phyloP scores from a whole-genome alignment of 2,888 invertebrate species.

The Campoletis raptor region DNA sequence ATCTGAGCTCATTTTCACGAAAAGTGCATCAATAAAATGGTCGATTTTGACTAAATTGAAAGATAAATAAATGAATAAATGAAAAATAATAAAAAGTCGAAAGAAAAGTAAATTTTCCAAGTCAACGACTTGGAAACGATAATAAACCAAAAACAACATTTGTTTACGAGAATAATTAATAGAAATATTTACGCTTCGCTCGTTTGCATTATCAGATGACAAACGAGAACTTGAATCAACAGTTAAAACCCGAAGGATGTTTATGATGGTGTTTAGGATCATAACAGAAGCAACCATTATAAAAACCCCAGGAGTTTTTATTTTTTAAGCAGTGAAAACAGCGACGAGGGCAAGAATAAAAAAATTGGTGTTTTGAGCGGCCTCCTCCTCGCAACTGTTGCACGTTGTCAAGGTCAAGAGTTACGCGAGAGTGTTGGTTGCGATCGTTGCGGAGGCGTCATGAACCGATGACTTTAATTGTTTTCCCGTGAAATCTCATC shows the following conservation, averaged over 20 bases:
- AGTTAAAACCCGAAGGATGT: too few species aligned
- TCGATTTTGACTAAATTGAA: neutral
- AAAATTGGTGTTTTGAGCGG: constrained; percentile 20
- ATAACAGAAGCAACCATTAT: too few species aligned
- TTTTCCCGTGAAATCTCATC: neutral
- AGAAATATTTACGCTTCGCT: too few species aligned
- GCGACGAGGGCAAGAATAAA: neutral
- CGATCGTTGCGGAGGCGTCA: constrained; percentile 50
- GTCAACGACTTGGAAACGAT: too few species aligned
- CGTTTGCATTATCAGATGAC: too few species aligned
- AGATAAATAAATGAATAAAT: neutral
- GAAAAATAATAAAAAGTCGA: too few species aligned
- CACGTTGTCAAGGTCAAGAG: constrained; percentile 72
- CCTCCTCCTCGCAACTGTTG: constrained; percentile 66
- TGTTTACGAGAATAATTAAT: too few species aligned
- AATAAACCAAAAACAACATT: too few species aligned
- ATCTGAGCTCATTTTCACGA: neutral
- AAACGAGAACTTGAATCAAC: too few species aligned
- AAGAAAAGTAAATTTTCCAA: too few species aligned
- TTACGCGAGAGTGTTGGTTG: constrained; percentile 3
- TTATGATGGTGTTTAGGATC: too few species aligned
- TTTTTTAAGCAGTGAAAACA: neutral
- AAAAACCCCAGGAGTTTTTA: neutral
- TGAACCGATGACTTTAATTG: constrained; percentile 40
- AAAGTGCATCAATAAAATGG: neutral